Percentiles rank a stretch among this genome's conserved stretches.
Evolutionary conservation across 1,140 invertebrate genomes (phyloP).

Genomic region (Maniola jurtina): DNA sequence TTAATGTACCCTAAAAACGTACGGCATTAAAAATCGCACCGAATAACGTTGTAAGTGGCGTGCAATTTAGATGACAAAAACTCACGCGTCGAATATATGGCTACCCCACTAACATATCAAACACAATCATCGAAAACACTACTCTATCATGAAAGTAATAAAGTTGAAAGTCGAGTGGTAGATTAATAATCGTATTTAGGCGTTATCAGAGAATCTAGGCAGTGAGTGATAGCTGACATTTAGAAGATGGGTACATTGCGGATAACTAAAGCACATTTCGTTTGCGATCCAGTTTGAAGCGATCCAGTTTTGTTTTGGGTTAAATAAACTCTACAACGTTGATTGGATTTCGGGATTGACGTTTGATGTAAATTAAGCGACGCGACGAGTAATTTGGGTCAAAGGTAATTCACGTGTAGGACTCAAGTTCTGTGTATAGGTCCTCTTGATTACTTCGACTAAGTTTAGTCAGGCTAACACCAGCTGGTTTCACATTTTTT

Average conservation of each 20-base stretch:
- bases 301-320: slow-evolving; percentile 19
- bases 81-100: slow-evolving; percentile 19
- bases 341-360: slow-evolving; percentile 19
- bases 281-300: slow-evolving; percentile 13
- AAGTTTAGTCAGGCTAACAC: no score
- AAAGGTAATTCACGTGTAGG: neutral
- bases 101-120: slow-evolving; percentile 10
- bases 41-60: slow-evolving; percentile 18
- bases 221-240: slow-evolving; percentile 22
- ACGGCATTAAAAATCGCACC: slow-evolving; percentile 16
- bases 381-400: slow-evolving; percentile 2
- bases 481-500: no score
- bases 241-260: slow-evolving; percentile 19
- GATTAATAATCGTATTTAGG: slow-evolving; percentile 4
- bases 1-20: slow-evolving; percentile 13
- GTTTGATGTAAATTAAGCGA: neutral
- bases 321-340: slow-evolving; percentile 12
- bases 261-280: slow-evolving; percentile 22
- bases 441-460: no score
- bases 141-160: neutral
- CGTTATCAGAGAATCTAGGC: slow-evolving; percentile 21
- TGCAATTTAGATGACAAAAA: slow-evolving; percentile 24
- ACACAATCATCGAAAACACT: neutral
- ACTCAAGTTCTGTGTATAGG: no score
- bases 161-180: neutral